Evolutionary conservation across 1,140 invertebrate genomes (phyloP).

Genomic region (Hermatobates lingyangjiaoensis): DNA sequence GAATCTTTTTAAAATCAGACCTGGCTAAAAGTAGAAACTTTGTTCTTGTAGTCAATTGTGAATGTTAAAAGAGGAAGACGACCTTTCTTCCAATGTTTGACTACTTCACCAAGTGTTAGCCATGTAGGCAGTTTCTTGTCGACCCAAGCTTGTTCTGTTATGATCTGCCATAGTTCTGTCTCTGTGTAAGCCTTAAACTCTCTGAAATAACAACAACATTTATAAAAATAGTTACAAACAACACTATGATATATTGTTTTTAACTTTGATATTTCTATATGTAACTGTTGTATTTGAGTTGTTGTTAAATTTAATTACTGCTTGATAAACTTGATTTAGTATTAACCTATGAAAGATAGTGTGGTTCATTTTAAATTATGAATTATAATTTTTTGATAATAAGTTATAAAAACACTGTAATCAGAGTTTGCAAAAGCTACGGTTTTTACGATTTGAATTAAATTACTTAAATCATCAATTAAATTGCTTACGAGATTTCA

Average conservation of each 20-base stretch:
- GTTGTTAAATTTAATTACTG: background rate
- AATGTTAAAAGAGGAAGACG: constrained; percentile 60
- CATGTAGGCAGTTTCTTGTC: constrained; percentile 33
- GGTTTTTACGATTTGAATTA: no score
- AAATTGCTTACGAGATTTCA: no score
- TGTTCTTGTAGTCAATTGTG: constrained; percentile 41
- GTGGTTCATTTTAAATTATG: no score
- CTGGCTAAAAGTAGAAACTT: constrained; percentile 41
- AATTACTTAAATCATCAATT: no score
- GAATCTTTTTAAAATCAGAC: no score
- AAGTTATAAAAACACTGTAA: no score
- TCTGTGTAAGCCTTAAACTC: constrained; percentile 54
- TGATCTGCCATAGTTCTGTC: constrained; percentile 57
- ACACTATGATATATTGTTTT: background rate
- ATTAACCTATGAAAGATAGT: no score
- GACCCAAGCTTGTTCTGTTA: constrained; percentile 41
- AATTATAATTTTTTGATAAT: no score
- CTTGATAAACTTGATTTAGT: no score
- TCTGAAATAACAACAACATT: constrained; percentile 22
- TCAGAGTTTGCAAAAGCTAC: no score
- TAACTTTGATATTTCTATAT: background rate
- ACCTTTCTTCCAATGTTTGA: constrained; percentile 60
- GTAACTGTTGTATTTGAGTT: background rate
- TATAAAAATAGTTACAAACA: background rate
- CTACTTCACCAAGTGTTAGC: constrained; percentile 43